These are phyloP conservation scores for Hemibagrus wyckioides DNA, from an alignment of 2,113 vertebrate species.

Conservation along the genomic window DNA sequence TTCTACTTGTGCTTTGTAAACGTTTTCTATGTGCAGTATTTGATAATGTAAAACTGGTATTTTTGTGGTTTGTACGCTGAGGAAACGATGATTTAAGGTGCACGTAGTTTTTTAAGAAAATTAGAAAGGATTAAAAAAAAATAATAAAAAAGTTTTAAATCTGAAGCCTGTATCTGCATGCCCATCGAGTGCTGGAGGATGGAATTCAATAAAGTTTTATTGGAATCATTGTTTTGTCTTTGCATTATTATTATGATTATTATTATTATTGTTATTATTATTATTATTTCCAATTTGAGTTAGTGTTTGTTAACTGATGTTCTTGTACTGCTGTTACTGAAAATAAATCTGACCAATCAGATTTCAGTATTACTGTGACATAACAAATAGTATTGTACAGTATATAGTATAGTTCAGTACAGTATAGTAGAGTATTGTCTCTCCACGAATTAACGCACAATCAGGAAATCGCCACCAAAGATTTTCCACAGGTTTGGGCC, in stretches of 20 bases:
- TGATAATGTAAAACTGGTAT: conserved; percentile 91
- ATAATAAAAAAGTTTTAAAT: conserved; percentile 59
- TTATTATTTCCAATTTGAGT: not conserved
- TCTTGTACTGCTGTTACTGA: not conserved
- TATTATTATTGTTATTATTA: not conserved
- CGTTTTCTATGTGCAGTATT: conserved; percentile 97
- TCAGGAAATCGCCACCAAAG: no score
- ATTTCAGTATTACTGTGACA: not conserved
- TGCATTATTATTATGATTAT: not conserved
- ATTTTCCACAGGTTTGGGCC: no score
- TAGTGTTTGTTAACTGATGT: not conserved
- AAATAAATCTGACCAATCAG: not conserved
- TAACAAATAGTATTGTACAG: not conserved
- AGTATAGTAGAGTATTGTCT: not conserved
- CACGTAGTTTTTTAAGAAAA: conserved; percentile 88
- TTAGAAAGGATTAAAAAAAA: conserved; percentile 57
- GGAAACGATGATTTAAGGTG: conserved; percentile 87
- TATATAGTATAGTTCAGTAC: not conserved
- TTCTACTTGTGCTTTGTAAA: conserved; percentile 91
- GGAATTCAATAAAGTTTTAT: conserved; percentile 79
- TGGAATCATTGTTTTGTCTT: conserved; percentile 65
- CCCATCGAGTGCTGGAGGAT: conserved; percentile 75
- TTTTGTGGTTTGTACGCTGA: conserved; percentile 94
- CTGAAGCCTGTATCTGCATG: conserved; percentile 83
- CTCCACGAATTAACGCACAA: no score